phyloP scores from a whole-genome alignment of 2,888 invertebrate genomes.

The Griposia aprilina region DNA sequence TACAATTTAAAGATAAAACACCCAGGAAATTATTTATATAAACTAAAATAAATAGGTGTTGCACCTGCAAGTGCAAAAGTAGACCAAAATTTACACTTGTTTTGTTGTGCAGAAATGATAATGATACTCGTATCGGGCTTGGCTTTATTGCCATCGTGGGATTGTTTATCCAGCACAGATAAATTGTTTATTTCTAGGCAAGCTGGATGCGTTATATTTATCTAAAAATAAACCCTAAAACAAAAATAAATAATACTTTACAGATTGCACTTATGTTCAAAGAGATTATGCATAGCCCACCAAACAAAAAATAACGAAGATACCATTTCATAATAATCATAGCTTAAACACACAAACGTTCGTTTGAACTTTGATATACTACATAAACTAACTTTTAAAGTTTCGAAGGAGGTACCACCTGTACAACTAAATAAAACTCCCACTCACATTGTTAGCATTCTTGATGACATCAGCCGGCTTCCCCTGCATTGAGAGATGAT shows the following conservation, averaged over 20 bases:
- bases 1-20: neutral
- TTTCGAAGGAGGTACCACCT: too few species aligned
- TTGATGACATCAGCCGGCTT: constrained; percentile 82
- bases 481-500: constrained; percentile 81
- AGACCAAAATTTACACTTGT: constrained; percentile 25
- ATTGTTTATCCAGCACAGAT: neutral
- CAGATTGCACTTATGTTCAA: too few species aligned
- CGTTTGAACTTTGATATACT: too few species aligned
- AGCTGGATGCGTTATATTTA: too few species aligned
- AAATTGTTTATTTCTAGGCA: neutral
- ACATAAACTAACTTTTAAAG: too few species aligned
- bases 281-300: too few species aligned
- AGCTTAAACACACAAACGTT: too few species aligned
- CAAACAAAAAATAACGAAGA: too few species aligned
- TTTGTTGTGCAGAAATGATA: constrained; percentile 16
- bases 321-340: too few species aligned
- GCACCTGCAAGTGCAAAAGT: constrained; percentile 14
- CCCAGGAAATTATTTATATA: constrained; percentile 15
- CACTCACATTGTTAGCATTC: constrained; percentile 79
- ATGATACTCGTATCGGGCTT: neutral
- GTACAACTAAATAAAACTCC: neutral
- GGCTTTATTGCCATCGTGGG: neutral
- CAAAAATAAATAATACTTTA: too few species aligned
- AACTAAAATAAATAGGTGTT: constrained; percentile 12
- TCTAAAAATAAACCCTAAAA: too few species aligned